These are phyloP conservation scores for Pollenia angustigena DNA, from an alignment of 2,888 invertebrate genomes.

Conservation along the genomic window DNA sequence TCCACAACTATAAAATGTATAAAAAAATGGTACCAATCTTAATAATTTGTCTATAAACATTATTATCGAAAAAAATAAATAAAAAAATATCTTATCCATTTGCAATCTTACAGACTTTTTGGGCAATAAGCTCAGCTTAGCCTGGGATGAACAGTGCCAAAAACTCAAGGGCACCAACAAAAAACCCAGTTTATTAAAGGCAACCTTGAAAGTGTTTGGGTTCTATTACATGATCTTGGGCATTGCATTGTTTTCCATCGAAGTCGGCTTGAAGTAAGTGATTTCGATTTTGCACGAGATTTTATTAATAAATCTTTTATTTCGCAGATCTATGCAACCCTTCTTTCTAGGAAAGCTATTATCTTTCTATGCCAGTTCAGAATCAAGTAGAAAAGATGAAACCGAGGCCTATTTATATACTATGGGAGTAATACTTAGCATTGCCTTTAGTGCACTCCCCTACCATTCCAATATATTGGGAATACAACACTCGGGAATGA, in stretches of 20 bases:
- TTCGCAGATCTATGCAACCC: constrained; percentile 86
- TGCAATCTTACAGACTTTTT: constrained; percentile 80
- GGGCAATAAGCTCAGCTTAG: constrained; percentile 86
- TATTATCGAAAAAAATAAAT: not conserved
- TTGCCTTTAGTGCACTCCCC: constrained; percentile 89
- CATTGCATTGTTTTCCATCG: constrained; percentile 83
- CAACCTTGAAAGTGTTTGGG: constrained; percentile 86
- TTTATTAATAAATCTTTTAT: not conserved
- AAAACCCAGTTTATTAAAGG: constrained; percentile 83
- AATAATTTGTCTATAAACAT: too few relatives aligned
- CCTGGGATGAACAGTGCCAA: constrained; percentile 86
- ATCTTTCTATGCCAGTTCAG: constrained; percentile 84
- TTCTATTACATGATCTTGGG: constrained; percentile 86
- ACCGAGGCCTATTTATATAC: constrained; percentile 91
- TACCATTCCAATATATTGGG: constrained; percentile 95
- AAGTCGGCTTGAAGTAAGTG: constrained; percentile 55
- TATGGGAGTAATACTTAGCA: constrained; percentile 88
- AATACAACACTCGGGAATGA: constrained; percentile 87
- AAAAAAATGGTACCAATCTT: not conserved
- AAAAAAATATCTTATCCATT: not conserved
- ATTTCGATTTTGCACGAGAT: not conserved
- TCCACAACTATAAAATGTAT: too few relatives aligned
- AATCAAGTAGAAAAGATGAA: constrained; percentile 65
- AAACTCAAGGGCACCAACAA: constrained; percentile 77
- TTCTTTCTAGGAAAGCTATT: constrained; percentile 87